phyloP scores from a whole-genome alignment of 1,140 invertebrate species.

The Portunus trituberculatus region DNA sequence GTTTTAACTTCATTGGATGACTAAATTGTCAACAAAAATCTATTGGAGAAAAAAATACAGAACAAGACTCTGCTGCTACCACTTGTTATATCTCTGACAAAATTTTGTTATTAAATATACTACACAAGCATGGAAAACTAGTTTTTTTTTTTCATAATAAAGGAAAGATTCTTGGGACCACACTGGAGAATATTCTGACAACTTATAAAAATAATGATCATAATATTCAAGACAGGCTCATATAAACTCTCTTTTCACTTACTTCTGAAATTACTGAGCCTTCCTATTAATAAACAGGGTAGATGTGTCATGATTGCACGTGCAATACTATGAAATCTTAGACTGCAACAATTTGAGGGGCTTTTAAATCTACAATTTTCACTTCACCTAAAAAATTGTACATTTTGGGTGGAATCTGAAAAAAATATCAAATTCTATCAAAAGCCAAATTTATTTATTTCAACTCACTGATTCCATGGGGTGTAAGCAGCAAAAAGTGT shows the following conservation, averaged over 20 bases:
- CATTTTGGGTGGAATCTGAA: neutral
- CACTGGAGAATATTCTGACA: neutral
- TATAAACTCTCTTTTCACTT: neutral
- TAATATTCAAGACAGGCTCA: neutral
- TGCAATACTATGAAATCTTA: neutral
- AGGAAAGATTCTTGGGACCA: neutral
- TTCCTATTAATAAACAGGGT: neutral
- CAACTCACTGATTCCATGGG: conserved; percentile 63
- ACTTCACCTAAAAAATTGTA: neutral
- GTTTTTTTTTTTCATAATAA: neutral
- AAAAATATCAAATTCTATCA: neutral
- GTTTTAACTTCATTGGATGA: neutral
- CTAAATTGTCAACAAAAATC: neutral
- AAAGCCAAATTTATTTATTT: neutral
- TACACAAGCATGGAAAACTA: too few relatives aligned
- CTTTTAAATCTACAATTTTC: neutral
- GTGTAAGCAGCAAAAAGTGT: conserved; percentile 70
- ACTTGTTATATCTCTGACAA: too few relatives aligned
- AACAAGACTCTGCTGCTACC: too few relatives aligned
- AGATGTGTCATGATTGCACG: neutral
- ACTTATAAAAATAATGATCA: neutral
- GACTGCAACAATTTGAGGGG: neutral
- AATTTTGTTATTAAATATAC: too few relatives aligned
- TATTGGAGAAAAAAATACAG: neutral
- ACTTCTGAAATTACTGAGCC: neutral